A percentile compares a stretch with the other conserved stretches of the same genome.
Conservation (phyloP, 2,113 vertebrate genomes). For the Crotalus helleri region DNA sequence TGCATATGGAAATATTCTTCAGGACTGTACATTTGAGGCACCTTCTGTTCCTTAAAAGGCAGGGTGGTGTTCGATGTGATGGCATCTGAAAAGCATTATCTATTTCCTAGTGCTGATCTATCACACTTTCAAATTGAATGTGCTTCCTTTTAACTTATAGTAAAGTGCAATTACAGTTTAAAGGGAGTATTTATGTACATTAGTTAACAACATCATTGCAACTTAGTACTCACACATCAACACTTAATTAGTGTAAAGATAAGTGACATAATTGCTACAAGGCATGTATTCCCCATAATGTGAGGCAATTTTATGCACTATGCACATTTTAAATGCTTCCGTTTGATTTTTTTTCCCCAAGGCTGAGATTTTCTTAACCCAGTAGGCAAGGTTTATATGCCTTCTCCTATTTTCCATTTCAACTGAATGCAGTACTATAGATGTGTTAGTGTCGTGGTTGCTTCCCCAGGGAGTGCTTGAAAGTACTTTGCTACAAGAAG, state of each 20-base stretch:
- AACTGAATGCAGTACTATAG: background rate
- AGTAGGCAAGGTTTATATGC: constrained; percentile 62
- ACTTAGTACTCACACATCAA: constrained; percentile 78
- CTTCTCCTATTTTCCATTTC: constrained; percentile 38
- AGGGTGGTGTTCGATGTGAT: constrained; percentile 13
- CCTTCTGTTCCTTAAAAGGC: constrained; percentile 8
- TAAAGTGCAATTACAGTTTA: constrained; percentile 78
- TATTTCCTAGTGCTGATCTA: constrained; percentile 45
- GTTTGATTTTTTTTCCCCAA: constrained; percentile 55
- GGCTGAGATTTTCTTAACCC: constrained; percentile 67
- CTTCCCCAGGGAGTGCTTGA: background rate
- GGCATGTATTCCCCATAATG: constrained; percentile 77
- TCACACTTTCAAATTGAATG: constrained; percentile 51
- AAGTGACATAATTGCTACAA: constrained; percentile 84
- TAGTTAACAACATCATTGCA: constrained; percentile 80
- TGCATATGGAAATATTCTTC: constrained; percentile 25
- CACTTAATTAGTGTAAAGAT: constrained; percentile 81
- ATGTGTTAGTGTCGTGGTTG: background rate
- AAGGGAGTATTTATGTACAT: constrained; percentile 81
- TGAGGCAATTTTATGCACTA: constrained; percentile 78
- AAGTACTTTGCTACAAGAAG: background rate
- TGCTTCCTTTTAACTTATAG: constrained; percentile 62
- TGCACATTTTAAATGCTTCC: constrained; percentile 78
- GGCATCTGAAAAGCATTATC: constrained; percentile 38
- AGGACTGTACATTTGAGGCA: constrained; percentile 24